These are phyloP conservation scores for Eristalis tenax DNA, from an alignment of 2,888 invertebrate species.

Conservation along the genomic window DNA sequence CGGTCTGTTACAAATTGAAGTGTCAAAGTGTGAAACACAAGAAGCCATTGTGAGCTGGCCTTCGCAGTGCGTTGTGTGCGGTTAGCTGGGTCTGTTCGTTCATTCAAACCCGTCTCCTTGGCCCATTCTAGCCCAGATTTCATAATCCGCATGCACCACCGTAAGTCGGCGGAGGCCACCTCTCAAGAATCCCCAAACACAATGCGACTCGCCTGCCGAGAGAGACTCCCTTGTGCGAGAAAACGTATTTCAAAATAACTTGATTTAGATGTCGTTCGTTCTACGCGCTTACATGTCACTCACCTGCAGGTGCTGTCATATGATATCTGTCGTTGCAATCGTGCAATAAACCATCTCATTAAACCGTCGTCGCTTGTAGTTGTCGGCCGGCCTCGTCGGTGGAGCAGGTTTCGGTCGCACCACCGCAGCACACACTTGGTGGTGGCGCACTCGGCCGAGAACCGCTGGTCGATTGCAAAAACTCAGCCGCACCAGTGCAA, in stretches of 20 bases:
- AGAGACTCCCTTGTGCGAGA: slow-evolving; percentile 12
- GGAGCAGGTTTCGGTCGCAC: slow-evolving; percentile 40
- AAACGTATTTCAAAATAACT: slow-evolving; percentile 54
- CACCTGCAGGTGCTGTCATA: slow-evolving; percentile 61
- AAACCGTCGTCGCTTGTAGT: slow-evolving; percentile 40
- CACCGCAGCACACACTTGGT: slow-evolving; percentile 9
- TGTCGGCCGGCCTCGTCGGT: slow-evolving; percentile 5
- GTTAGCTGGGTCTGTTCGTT: slow-evolving; percentile 33
- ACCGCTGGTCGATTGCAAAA: neutral
- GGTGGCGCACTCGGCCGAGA: slow-evolving; percentile 46
- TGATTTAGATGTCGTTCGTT: slow-evolving; percentile 59
- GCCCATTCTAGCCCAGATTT: slow-evolving; percentile 47
- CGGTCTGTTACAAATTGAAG: neutral
- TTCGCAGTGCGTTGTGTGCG: slow-evolving; percentile 32
- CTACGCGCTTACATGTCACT: slow-evolving; percentile 59
- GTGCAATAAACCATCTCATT: slow-evolving; percentile 72
- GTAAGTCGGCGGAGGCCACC: neutral
- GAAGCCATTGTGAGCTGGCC: slow-evolving; percentile 38
- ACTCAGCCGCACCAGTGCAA: slow-evolving; percentile 47
- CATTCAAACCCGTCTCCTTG: slow-evolving; percentile 43
- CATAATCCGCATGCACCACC: slow-evolving; percentile 25
- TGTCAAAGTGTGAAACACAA: slow-evolving; percentile 20
- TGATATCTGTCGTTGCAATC: slow-evolving; percentile 67
- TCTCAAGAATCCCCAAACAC: slow-evolving; percentile 44
- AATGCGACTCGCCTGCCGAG: neutral